phyloP scores from a whole-genome alignment of 1,140 invertebrate species.

The Drosophila dunni region DNA sequence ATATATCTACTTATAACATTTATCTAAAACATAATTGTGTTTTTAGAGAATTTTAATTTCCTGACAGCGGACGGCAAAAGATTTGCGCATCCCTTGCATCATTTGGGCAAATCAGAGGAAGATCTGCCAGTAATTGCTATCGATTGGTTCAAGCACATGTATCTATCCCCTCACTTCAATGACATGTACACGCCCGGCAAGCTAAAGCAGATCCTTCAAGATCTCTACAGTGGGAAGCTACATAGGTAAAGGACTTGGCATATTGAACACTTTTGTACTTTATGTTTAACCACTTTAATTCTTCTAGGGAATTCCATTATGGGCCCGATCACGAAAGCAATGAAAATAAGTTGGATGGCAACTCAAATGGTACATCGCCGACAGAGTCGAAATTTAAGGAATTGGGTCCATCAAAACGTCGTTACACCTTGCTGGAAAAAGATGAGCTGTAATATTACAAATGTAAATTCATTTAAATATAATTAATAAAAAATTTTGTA shows the following conservation, averaged over 20 bases:
- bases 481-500: constrained; percentile 66
- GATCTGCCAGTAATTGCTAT: constrained; percentile 99
- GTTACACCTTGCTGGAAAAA: constrained; percentile 95
- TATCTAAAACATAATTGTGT: constrained; percentile 6
- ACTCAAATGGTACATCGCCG: constrained; percentile 89
- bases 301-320: constrained; percentile 96
- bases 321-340: constrained; percentile 90
- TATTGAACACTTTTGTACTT: constrained; percentile 1
- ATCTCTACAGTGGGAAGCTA: constrained; percentile 98
- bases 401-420: constrained; percentile 97
- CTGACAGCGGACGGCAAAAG: constrained; percentile 97
- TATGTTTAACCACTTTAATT: neutral
- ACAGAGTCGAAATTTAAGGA: constrained; percentile 99
- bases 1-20: neutral
- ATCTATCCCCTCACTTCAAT: constrained; percentile 93
- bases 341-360: constrained; percentile 76
- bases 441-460: constrained; percentile 93
- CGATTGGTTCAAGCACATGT: constrained; percentile 99
- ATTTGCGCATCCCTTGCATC: constrained; percentile 99
- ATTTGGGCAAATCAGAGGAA: constrained; percentile 95
- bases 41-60: constrained; percentile 96
- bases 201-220: constrained; percentile 95
- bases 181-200: too few species aligned
- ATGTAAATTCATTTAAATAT: constrained; percentile 69
- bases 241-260: constrained; percentile 87